A percentile compares a stretch with the other conserved stretches of the same genome.
These are phyloP conservation scores for Lepidocyrtinus sp. DNA, from an alignment of 2,888 invertebrate genomes.

Conservation along the genomic window DNA sequence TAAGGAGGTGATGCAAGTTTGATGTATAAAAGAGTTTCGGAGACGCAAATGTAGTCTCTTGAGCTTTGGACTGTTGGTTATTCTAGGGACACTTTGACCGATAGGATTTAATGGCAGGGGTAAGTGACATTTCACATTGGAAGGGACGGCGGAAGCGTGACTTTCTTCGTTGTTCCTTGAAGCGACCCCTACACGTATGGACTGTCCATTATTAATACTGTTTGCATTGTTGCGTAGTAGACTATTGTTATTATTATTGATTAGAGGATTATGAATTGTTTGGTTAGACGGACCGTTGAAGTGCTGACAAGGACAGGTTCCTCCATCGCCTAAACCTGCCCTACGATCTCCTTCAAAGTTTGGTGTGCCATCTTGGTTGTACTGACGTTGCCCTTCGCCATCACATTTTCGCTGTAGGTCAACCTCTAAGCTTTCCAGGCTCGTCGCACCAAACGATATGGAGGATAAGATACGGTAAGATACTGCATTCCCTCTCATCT, in stretches of 20 bases:
- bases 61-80: conserved; percentile 52
- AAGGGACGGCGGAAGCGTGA: background rate
- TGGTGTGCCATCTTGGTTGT: conserved; percentile 35
- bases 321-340: conserved; percentile 41
- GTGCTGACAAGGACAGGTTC: conserved; percentile 49
- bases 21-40: conserved; percentile 54
- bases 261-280: too few relatives aligned
- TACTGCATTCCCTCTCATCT: conserved; percentile 36
- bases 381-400: conserved; percentile 40
- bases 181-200: too few relatives aligned
- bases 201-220: conserved; percentile 22
- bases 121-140: conserved; percentile 43
- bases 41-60: conserved; percentile 55
- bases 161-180: too few relatives aligned
- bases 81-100: conserved; percentile 28
- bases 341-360: conserved; percentile 47
- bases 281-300: conserved; percentile 22
- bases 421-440: conserved; percentile 53
- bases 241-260: conserved; percentile 17
- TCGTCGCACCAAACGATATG: conserved; percentile 39
- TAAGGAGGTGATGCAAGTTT: conserved; percentile 45
- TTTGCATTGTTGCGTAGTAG: background rate
- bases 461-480: conserved; percentile 42
- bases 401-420: conserved; percentile 51
- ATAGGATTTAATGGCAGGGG: conserved; percentile 40